Evolutionary conservation across 2,888 invertebrate genomes (phyloP).

Genomic region (Polylopha cassiicola): DNA sequence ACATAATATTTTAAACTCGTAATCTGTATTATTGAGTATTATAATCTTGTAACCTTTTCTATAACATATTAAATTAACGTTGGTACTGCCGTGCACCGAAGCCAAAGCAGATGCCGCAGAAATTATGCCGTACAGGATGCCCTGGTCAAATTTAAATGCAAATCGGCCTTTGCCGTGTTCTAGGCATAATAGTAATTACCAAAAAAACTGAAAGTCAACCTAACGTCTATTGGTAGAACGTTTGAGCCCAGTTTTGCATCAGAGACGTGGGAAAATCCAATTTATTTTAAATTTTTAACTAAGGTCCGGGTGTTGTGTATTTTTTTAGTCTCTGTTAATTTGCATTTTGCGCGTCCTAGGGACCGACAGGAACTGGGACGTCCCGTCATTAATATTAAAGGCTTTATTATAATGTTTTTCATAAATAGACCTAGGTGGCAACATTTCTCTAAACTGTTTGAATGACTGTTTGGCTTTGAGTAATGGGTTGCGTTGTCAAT

Average conservation of each 20-base stretch:
- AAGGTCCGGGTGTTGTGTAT: constrained; percentile 30
- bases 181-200: constrained; percentile 51
- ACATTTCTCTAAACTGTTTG: too few relatives aligned
- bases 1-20: too few relatives aligned
- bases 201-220: constrained; percentile 33
- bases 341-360: constrained; percentile 57
- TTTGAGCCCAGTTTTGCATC: constrained; percentile 57
- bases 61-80: too few relatives aligned
- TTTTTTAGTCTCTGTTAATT: constrained; percentile 36
- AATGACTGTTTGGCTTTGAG: too few relatives aligned
- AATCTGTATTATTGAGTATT: too few relatives aligned
- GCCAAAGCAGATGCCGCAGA: too few relatives aligned
- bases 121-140: too few relatives aligned
- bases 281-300: constrained; percentile 50
- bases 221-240: constrained; percentile 25
- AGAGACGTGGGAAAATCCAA: constrained; percentile 54
- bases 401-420: constrained; percentile 56
- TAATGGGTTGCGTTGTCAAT: too few relatives aligned
- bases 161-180: constrained; percentile 55
- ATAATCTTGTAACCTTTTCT: too few relatives aligned
- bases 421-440: too few relatives aligned
- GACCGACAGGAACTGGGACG: constrained; percentile 40
- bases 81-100: too few relatives aligned
- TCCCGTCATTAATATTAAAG: constrained; percentile 59
- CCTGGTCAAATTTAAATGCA: constrained; percentile 60